Evolutionary conservation across 2,113 vertebrate genomes (phyloP), one percentile per base, ranked within the genome.

Genomic region (Myodes glareolus): DNA sequence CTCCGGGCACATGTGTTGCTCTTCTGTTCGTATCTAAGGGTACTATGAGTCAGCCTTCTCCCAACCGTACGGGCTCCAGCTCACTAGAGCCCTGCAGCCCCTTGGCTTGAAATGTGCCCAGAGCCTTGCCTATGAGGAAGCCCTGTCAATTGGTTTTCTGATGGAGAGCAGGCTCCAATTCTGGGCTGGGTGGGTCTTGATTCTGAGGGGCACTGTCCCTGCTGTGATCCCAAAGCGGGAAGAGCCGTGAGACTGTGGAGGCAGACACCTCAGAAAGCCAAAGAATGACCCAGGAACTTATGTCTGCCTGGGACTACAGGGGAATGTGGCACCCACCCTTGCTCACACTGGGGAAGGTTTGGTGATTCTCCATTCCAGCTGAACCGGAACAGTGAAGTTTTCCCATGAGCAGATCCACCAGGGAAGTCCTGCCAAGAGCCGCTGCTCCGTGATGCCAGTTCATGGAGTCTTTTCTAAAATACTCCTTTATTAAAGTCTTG

Each of bases 401-500:
- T 90, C 95, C 94, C 68, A 39, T 36, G 72, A 90, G 42, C 93
- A 86, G 88, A 88, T 75, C 58, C 88, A 45, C 88, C 42, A 36
- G 39, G n/a, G 11, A 0, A 63, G 73, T 33, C 91, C 68, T 61
- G 93, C 95, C 95, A 92, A 68, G 47, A 92, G 61, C 72, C 73
- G n/a, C 75, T 47, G 45, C 10, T 0, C 27, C 45, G 9, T 8
- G 27, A 19, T 76, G 63, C 84, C 95, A 89, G 84, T 29, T 85
- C 27, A 1, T 8, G 47, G 67, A 86, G 92, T 76, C 88, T 88
- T 88, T 68, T 92, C 87, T 93, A 29, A 90, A 96, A 94, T 50
- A 80, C n/a, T 27, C 33, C 84, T 80, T 88, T 95, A 50, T 93
- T 82, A 76, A 96, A 80, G 52, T 61, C 88, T 96, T 88, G 73